phyloP scores from a whole-genome alignment of 2,888 invertebrate genomes.

The Rhingia campestris region DNA sequence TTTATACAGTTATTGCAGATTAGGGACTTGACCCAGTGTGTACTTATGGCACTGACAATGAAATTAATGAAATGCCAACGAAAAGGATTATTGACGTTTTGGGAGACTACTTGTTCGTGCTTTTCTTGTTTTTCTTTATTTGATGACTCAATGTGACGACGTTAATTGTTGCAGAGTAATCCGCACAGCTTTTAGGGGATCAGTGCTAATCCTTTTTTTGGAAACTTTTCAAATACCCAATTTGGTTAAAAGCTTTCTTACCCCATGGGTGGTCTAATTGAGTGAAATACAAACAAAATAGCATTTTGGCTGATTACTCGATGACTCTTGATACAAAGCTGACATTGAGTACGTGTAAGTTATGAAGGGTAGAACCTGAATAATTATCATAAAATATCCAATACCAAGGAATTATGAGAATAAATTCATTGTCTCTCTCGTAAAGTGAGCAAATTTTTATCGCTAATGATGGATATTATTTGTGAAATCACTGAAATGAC shows the following conservation, averaged over 20 bases:
- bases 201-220: conserved; percentile 23
- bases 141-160: conserved; percentile 21
- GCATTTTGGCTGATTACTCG: conserved; percentile 15
- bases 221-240: conserved; percentile 35
- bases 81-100: conserved; percentile 61
- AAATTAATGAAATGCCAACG: conserved; percentile 18
- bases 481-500: conserved; percentile 20
- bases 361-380: conserved; percentile 44
- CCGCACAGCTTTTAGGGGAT: conserved; percentile 1
- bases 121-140: conserved; percentile 41
- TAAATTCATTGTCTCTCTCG: conserved; percentile 46
- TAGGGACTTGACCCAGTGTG: conserved; percentile 31
- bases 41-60: conserved; percentile 18
- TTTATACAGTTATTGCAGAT: conserved; percentile 49
- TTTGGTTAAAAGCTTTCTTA: conserved; percentile 64
- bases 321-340: conserved; percentile 47
- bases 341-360: conserved; percentile 10
- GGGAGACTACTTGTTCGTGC: conserved; percentile 5
- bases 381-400: conserved; percentile 63
- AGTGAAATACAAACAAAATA: conserved; percentile 19
- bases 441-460: conserved; percentile 43
- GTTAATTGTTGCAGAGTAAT: conserved; percentile 53
- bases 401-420: not conserved
- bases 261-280: not conserved
- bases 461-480: conserved; percentile 44